Conservation (phyloP, 2,888 invertebrate genomes). For the Junonia oenone region DNA sequence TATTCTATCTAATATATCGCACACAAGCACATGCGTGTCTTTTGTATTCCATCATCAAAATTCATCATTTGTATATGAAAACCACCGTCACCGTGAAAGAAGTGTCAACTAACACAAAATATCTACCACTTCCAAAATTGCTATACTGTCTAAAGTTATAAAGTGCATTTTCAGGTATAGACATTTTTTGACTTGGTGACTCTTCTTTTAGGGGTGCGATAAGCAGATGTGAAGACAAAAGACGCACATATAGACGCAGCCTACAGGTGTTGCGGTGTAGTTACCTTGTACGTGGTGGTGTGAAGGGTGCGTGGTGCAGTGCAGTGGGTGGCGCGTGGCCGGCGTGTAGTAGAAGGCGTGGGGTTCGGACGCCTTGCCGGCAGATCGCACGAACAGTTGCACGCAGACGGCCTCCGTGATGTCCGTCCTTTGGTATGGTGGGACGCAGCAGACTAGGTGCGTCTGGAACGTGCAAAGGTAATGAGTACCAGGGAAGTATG, state of each 20-base stretch:
- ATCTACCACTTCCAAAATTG: no score
- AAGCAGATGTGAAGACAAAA: no score
- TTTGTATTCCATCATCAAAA: constrained; percentile 19
- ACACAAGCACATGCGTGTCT: constrained; percentile 4
- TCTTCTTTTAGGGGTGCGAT: no score
- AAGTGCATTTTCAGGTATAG: no score
- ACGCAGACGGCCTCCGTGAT: constrained; percentile 85
- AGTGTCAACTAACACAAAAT: no score
- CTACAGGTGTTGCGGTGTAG: constrained; percentile 4
- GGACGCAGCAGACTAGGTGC: constrained; percentile 92
- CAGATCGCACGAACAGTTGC: constrained; percentile 89
- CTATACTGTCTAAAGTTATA: no score
- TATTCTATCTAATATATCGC: constrained; percentile 3
- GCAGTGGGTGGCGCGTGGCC: constrained; percentile 37
- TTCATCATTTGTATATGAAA: no score
- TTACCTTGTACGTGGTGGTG: constrained; percentile 38
- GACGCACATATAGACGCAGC: background rate
- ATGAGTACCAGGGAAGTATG: no score
- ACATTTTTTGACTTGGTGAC: no score
- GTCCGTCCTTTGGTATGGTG: constrained; percentile 85
- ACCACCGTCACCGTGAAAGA: no score
- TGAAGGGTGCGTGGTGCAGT: constrained; percentile 45
- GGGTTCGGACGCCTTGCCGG: constrained; percentile 91
- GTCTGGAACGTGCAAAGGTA: no score
- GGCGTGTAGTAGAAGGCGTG: constrained; percentile 91